Evolutionary conservation across 2,888 invertebrate genomes (phyloP).

Genomic region (Capitulum mitella): DNA sequence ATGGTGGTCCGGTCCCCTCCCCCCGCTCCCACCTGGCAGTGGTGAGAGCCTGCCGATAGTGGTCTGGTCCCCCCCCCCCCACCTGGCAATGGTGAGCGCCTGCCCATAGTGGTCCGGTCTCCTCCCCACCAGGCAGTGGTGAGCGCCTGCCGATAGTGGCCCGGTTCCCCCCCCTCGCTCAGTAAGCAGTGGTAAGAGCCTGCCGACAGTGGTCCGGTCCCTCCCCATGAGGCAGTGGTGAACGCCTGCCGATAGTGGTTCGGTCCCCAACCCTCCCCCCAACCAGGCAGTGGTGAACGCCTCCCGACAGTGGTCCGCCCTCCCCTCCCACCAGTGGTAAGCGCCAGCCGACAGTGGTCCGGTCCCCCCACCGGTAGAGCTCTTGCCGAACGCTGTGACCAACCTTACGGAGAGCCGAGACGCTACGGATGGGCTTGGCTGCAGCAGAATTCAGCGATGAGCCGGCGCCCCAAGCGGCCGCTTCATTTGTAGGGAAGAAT

Average conservation of each 20-base stretch:
- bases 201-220: constrained; percentile 43
- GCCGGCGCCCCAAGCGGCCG: too few relatives aligned
- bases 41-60: background rate
- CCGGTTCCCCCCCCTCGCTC: too few relatives aligned
- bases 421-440: too few relatives aligned
- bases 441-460: too few relatives aligned
- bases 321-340: background rate
- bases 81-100: background rate
- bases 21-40: background rate
- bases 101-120: background rate
- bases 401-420: too few relatives aligned
- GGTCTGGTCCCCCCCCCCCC: background rate
- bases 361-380: too few relatives aligned
- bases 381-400: too few relatives aligned
- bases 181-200: too few relatives aligned
- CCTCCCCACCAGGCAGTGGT: background rate
- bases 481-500: too few relatives aligned
- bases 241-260: constrained; percentile 37
- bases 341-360: background rate
- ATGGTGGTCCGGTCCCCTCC: constrained; percentile 38
- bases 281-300: background rate
- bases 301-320: background rate
- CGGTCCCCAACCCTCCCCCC: too few relatives aligned
- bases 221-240: background rate
- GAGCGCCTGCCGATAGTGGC: background rate